A percentile compares a stretch with the other conserved stretches of the same genome.
phyloP scores from a whole-genome alignment of 2,113 vertebrate genomes.

The Panthera tigris region DNA sequence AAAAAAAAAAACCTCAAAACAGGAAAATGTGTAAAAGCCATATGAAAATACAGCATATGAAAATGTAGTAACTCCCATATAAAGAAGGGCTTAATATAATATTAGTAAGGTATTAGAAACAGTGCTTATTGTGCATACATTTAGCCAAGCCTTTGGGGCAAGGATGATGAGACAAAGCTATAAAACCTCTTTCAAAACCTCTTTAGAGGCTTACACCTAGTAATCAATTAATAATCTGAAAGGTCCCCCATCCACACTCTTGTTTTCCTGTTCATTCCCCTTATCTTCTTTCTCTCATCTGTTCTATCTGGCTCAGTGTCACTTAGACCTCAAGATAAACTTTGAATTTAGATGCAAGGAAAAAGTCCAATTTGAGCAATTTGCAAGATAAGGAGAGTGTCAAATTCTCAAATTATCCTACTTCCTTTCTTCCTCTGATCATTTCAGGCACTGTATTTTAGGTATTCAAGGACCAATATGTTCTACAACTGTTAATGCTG shows the following conservation, averaged over 20 bases:
- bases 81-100: neutral
- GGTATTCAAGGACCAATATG: neutral
- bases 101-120: neutral
- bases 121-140: neutral
- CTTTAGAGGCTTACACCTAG: neutral
- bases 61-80: neutral
- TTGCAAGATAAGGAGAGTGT: neutral
- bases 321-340: neutral
- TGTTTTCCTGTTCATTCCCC: neutral
- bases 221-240: neutral
- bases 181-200: neutral
- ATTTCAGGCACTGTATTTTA: constrained; percentile 29
- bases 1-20: neutral
- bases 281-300: neutral
- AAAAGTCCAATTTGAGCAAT: neutral
- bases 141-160: neutral
- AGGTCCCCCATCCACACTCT: neutral
- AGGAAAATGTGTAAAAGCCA: neutral
- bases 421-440: neutral
- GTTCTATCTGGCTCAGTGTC: neutral
- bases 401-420: neutral
- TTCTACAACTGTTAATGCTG: constrained; percentile 29
- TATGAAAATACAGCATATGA: neutral
- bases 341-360: neutral
- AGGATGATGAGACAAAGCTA: neutral